A percentile compares a stretch with the other conserved stretches of the same genome.
phyloP scores from a whole-genome alignment of 2,888 invertebrate genomes.

The Ectropis crepuscularia region DNA sequence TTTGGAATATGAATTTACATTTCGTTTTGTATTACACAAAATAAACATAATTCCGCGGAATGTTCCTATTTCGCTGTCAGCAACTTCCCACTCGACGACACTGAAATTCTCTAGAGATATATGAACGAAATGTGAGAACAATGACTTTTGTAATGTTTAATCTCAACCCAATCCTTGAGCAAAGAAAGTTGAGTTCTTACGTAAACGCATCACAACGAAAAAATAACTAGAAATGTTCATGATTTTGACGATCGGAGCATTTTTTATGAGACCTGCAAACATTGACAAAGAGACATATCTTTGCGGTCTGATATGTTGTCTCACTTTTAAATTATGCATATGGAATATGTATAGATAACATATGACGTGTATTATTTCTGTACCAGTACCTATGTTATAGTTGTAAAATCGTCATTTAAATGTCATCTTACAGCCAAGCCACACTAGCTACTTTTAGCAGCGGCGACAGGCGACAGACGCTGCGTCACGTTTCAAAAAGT shows the following conservation, averaged over 20 bases:
- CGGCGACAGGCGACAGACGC: too few species aligned
- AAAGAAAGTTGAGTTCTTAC: conserved; percentile 38
- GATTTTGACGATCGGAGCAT: conserved; percentile 26
- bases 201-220: conserved; percentile 31
- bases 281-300: conserved; percentile 58
- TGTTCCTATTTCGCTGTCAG: conserved; percentile 26
- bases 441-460: too few species aligned
- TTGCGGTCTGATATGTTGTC: conserved; percentile 36
- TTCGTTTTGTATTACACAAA: conserved; percentile 22
- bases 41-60: conserved; percentile 22
- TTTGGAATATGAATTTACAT: conserved; percentile 40
- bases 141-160: conserved; percentile 25
- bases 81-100: conserved; percentile 17
- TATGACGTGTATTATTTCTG: conserved; percentile 1
- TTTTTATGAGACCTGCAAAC: conserved; percentile 57
- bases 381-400: too few species aligned
- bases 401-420: too few species aligned
- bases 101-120: conserved; percentile 21
- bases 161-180: conserved; percentile 35
- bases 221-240: conserved; percentile 6
- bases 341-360: conserved; percentile 25
- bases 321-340: conserved; percentile 40
- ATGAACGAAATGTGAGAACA: conserved; percentile 16
- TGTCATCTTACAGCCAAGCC: too few species aligned
- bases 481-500: too few species aligned